These are phyloP conservation scores for Pemphigus obesinymphae DNA, from an alignment of 1,140 invertebrate species.

Conservation along the genomic window DNA sequence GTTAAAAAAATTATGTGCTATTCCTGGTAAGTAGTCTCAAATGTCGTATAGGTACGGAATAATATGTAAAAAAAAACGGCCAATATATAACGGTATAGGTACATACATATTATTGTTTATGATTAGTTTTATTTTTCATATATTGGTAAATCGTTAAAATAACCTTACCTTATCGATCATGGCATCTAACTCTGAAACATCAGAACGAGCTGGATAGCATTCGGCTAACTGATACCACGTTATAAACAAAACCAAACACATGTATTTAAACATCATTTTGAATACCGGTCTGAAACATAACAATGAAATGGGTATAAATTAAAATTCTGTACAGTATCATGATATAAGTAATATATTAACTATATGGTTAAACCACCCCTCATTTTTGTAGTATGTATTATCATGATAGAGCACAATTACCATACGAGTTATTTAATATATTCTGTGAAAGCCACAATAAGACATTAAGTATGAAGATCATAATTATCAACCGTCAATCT, in stretches of 20 bases:
- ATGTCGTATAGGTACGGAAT: neutral
- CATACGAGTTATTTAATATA: too few species aligned
- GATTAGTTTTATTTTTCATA: neutral
- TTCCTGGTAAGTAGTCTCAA: neutral
- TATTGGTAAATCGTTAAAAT: neutral
- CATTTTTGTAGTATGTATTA: too few species aligned
- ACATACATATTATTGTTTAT: neutral
- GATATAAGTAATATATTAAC: too few species aligned
- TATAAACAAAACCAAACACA: conserved; percentile 28
- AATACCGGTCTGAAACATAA: conserved; percentile 25
- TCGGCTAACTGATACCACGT: conserved; percentile 29
- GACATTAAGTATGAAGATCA: too few species aligned
- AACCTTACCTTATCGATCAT: conserved; percentile 27
- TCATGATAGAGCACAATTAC: too few species aligned
- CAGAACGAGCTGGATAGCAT: neutral
- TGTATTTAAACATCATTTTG: conserved; percentile 34
- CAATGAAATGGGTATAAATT: neutral
- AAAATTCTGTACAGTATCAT: neutral
- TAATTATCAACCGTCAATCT: too few species aligned
- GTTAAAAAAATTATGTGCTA: neutral
- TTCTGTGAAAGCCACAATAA: too few species aligned
- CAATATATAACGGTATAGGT: neutral
- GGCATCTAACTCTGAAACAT: neutral
- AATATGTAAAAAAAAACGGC: neutral
- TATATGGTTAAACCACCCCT: too few species aligned